Evolutionary conservation across 1,140 invertebrate species (phyloP).

Genomic region (Panulirus ornatus): DNA sequence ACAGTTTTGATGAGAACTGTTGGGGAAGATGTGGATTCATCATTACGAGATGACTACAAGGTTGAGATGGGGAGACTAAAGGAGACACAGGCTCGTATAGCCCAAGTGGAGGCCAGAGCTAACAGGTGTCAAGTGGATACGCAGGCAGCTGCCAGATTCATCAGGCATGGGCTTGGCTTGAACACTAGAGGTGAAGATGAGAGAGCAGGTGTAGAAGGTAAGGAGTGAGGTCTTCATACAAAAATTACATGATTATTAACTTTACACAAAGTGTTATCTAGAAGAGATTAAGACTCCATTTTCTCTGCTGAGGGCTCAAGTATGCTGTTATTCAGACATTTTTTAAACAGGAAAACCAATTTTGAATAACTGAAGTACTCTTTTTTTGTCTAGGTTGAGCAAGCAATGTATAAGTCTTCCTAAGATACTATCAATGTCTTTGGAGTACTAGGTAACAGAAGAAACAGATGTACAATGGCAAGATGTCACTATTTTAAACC

Average conservation of each 20-base stretch:
- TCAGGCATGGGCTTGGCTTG: slow-evolving; percentile 38
- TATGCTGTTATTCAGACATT: too few relatives aligned
- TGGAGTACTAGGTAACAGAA: too few relatives aligned
- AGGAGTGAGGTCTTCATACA: neutral
- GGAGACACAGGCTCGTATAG: slow-evolving; percentile 44
- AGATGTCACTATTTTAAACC: too few relatives aligned
- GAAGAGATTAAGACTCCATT: too few relatives aligned
- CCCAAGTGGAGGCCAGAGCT: slow-evolving; percentile 56
- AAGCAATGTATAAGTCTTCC: neutral
- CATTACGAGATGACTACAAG: slow-evolving; percentile 64
- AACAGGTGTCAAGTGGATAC: slow-evolving; percentile 19
- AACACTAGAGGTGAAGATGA: neutral
- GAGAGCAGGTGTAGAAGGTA: neutral
- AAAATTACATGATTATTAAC: too few relatives aligned
- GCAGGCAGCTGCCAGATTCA: slow-evolving; percentile 52
- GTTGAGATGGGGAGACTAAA: slow-evolving; percentile 61
- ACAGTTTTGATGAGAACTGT: slow-evolving; percentile 66
- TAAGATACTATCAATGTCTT: too few relatives aligned
- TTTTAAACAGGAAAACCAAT: too few relatives aligned
- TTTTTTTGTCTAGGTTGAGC: neutral
- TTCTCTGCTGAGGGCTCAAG: too few relatives aligned
- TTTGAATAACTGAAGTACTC: neutral
- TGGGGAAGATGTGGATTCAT: slow-evolving; percentile 37
- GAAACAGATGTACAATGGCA: too few relatives aligned
- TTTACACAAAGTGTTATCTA: too few relatives aligned